phyloP scores from a whole-genome alignment of 2,797 vertebrate species.

The Pantherophis alleghaniensis region DNA sequence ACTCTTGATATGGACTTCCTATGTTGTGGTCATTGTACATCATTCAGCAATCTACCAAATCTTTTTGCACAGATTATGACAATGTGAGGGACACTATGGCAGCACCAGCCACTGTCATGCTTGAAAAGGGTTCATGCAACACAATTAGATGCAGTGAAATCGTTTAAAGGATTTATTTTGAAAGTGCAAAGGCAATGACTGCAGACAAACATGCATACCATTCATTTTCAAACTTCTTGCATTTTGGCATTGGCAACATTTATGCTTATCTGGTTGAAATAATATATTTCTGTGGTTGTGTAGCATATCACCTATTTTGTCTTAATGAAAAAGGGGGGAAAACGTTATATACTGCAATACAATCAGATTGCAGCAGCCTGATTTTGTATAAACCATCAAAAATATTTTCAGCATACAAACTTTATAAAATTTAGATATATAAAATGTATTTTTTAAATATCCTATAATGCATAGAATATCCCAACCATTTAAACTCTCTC shows the following conservation, averaged over 20 bases:
- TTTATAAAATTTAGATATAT: slow-evolving; percentile 25
- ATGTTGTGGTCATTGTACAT: not conserved
- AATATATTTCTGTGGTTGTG: not conserved
- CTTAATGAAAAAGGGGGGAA: not conserved
- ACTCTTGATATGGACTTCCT: not conserved
- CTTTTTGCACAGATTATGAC: not conserved
- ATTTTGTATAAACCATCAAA: not conserved
- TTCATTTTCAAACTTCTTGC: not conserved
- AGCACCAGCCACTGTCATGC: not conserved
- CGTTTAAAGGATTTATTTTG: slow-evolving; percentile 4
- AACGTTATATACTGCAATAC: not conserved
- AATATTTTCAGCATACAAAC: not conserved
- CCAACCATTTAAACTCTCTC: not conserved
- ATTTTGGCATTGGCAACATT: not conserved
- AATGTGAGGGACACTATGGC: not conserved
- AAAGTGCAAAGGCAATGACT: slow-evolving; percentile 7
- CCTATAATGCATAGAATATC: not conserved
- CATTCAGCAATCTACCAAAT: not conserved
- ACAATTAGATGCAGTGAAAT: not conserved
- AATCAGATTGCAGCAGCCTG: accelerated
- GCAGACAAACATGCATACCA: not conserved
- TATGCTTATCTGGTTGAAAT: not conserved
- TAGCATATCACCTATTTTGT: not conserved
- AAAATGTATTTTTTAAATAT: slow-evolving; percentile 29
- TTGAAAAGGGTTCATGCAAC: not conserved